These are phyloP conservation scores for Tribolium freemani DNA, from an alignment of 2,888 invertebrate species.

Conservation along the genomic window DNA sequence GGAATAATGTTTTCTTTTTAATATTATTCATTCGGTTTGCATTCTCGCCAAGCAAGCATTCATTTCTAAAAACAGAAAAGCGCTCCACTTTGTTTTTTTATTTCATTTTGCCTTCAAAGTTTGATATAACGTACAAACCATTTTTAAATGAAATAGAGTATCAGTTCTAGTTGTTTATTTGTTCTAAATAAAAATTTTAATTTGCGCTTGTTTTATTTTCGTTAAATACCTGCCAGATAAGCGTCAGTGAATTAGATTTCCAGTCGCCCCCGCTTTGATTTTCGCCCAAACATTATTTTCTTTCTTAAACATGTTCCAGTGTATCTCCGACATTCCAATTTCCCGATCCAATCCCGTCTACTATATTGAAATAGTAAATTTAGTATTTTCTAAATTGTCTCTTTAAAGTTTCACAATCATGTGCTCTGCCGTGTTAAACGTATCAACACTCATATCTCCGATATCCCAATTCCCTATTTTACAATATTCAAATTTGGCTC, in stretches of 20 bases:
- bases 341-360: not conserved
- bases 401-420: not conserved
- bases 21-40: too few relatives aligned
- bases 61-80: too few relatives aligned
- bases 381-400: conserved; percentile 6
- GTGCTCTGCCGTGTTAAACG: not conserved
- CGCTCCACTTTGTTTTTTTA: not conserved
- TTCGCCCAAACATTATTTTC: not conserved
- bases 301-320: not conserved
- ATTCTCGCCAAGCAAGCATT: too few relatives aligned
- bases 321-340: not conserved
- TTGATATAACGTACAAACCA: not conserved
- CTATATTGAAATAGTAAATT: conserved; percentile 4
- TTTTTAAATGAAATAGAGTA: not conserved
- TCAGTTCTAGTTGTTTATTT: not conserved
- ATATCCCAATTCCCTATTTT: not conserved
- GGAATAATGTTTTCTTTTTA: too few relatives aligned
- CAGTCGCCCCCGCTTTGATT: not conserved
- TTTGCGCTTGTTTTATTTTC: not conserved
- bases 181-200: not conserved
- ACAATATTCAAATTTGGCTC: not conserved
- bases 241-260: not conserved
- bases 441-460: not conserved
- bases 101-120: too few relatives aligned
- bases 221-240: not conserved